Evolutionary conservation across 2,113 vertebrate genomes (phyloP).

Genomic region (Mustelus asterias): DNA sequence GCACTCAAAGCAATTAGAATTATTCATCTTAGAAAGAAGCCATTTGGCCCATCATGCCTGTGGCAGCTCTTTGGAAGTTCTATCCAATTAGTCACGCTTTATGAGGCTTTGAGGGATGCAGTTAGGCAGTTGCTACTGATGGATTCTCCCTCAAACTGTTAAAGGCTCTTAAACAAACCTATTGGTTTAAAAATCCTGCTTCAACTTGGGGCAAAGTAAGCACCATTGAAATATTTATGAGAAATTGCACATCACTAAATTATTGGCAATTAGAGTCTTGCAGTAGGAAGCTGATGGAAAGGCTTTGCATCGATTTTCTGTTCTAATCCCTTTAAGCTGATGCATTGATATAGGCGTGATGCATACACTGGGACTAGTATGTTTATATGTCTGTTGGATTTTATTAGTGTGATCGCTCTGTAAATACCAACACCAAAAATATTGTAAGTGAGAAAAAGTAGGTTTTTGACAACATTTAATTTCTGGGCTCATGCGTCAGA

Average conservation of each 20-base stretch:
- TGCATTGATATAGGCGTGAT: neutral
- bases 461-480: neutral
- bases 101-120: neutral
- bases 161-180: neutral
- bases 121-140: neutral
- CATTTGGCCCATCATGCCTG: neutral
- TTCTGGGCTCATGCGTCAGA: neutral
- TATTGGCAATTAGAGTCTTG: constrained; percentile 29
- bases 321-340: constrained; percentile 29
- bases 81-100: neutral
- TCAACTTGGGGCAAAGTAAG: neutral
- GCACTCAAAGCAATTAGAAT: neutral
- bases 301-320: neutral
- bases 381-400: neutral
- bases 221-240: neutral
- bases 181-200: neutral
- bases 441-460: neutral
- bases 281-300: constrained; percentile 9
- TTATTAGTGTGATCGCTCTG: neutral
- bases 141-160: neutral
- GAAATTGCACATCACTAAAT: constrained; percentile 33
- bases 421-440: neutral
- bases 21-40: neutral
- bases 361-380: neutral
- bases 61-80: neutral